These are phyloP conservation scores for Tachystola acroxantha DNA, from an alignment of 2,888 invertebrate species.

Conservation along the genomic window DNA sequence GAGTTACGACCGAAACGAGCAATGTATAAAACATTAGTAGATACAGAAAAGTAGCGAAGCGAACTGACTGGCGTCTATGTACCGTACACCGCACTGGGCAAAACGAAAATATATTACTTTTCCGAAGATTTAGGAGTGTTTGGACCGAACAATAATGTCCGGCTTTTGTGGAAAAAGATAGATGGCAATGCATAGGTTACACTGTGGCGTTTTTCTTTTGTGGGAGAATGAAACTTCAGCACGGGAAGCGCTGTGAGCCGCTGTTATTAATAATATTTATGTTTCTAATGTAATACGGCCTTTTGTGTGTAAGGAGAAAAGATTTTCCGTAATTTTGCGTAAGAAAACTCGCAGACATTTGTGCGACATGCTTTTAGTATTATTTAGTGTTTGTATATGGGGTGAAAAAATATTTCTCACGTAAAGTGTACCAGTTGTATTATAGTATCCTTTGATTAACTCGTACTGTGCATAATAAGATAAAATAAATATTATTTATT, in stretches of 20 bases:
- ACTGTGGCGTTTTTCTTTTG: conserved; percentile 74
- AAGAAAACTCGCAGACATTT: conserved; percentile 21
- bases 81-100: conserved; percentile 72
- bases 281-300: conserved; percentile 41
- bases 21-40: conserved; percentile 74
- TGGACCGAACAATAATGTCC: conserved; percentile 80
- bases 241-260: conserved; percentile 37
- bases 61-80: conserved; percentile 59
- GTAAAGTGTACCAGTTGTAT: too few species aligned
- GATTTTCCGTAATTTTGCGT: conserved; percentile 43
- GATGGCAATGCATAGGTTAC: conserved; percentile 77
- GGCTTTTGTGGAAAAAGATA: conserved; percentile 79
- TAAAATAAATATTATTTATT: too few species aligned
- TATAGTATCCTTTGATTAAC: too few species aligned
- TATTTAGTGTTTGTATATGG: conserved; percentile 6
- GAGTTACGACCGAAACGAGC: conserved; percentile 36
- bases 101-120: conserved; percentile 80
- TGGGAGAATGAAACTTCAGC: conserved; percentile 69
- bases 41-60: conserved; percentile 66
- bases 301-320: conserved; percentile 49
- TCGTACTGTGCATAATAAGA: too few species aligned
- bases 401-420: too few species aligned
- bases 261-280: conserved; percentile 46
- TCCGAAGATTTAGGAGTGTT: conserved; percentile 79
- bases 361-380: conserved; percentile 5